Conservation (phyloP, 2,113 vertebrate genomes). For the Neotoma lepida region DNA sequence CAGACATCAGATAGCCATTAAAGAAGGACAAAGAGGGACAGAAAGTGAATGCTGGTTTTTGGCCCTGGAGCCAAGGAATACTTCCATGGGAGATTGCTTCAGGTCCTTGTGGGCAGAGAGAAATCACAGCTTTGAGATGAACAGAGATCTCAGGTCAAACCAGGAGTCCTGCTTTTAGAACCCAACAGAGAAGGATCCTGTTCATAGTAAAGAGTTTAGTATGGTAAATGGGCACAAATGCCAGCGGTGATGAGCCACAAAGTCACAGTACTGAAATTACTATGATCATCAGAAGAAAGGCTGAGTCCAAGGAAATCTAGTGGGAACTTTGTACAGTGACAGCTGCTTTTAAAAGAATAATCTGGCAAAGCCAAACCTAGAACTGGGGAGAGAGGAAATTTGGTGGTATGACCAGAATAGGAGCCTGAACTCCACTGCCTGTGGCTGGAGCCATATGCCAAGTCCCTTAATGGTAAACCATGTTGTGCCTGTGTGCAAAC, state of each 20-base stretch:
- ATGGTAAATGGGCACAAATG: not conserved
- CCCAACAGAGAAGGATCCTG: not conserved
- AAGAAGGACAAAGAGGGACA: not conserved
- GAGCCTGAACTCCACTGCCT: not conserved
- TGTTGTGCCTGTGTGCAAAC: not conserved
- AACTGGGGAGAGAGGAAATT: not conserved
- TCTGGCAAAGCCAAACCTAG: not conserved
- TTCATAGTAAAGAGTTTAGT: not conserved
- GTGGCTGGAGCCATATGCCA: not conserved
- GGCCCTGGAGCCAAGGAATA: not conserved
- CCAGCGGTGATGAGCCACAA: not conserved
- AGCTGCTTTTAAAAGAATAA: not conserved
- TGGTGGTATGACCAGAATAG: not conserved
- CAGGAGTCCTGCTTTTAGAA: not conserved
- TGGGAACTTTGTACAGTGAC: not conserved
- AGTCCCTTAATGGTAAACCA: not conserved
- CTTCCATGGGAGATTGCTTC: not conserved
- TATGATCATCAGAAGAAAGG: not conserved
- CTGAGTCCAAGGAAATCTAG: not conserved
- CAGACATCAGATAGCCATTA: not conserved
- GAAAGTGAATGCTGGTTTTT: not conserved
- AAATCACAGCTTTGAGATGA: slow-evolving; percentile 15
- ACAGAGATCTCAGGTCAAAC: not conserved
- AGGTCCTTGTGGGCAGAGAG: not conserved
- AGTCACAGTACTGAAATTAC: not conserved